Percentiles rank a stretch among this genome's conserved stretches.
Conservation (phyloP, 2,888 invertebrate species). For the Ennomos erosarius region DNA sequence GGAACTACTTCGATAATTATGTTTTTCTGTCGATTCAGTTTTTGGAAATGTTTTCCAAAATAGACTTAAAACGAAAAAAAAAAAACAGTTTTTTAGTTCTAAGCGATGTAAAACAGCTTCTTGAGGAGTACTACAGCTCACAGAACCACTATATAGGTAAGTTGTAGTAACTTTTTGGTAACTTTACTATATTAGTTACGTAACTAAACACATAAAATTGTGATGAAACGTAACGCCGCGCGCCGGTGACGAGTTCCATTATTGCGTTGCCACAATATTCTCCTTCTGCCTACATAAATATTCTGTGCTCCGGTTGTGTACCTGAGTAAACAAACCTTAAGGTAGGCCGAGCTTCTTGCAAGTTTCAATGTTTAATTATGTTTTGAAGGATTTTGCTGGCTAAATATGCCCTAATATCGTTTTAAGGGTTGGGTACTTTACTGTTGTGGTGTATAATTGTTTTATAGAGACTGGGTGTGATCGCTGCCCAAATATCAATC, state of each 20-base stretch:
- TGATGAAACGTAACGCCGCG: conserved; percentile 5
- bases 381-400: conserved; percentile 32
- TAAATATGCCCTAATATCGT: neutral
- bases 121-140: no score
- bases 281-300: conserved; percentile 18
- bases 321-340: conserved; percentile 40
- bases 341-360: conserved; percentile 38
- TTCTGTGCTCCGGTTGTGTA: conserved; percentile 33
- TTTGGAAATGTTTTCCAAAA: no score
- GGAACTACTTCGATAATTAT: no score
- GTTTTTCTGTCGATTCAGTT: no score
- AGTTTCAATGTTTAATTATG: conserved; percentile 45
- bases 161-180: no score
- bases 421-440: no score
- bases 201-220: conserved; percentile 5
- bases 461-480: no score
- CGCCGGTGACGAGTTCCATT: conserved; percentile 2
- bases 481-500: no score
- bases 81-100: no score
- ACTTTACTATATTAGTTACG: conserved; percentile 1
- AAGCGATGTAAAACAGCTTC: no score
- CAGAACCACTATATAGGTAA: no score
- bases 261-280: conserved; percentile 1
- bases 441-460: neutral
- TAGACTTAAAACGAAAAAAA: no score